Evolutionary conservation across 2,888 invertebrate genomes (phyloP).

Genomic region (Cosmorhoe ocellata): DNA sequence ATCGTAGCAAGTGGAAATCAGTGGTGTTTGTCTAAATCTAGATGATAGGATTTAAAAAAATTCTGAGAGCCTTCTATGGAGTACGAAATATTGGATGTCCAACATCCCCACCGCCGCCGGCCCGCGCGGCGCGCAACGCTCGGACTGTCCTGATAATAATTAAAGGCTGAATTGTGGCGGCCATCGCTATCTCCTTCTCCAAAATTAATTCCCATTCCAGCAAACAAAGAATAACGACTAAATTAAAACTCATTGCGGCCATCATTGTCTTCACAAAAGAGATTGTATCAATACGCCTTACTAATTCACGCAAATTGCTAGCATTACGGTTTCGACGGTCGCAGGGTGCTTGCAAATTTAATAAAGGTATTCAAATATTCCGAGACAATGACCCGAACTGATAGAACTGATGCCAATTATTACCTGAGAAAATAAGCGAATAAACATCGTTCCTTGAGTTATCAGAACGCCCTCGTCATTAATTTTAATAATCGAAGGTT

Average conservation of each 20-base stretch:
- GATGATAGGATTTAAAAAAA: no score
- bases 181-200: conserved; percentile 8
- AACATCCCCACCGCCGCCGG: background rate
- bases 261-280: conserved; percentile 49
- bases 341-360: conserved; percentile 44
- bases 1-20: no score
- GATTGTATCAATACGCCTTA: conserved; percentile 52
- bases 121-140: conserved; percentile 5
- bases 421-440: conserved; percentile 37
- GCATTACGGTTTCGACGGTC: conserved; percentile 46
- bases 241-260: conserved; percentile 47
- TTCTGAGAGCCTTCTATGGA: background rate
- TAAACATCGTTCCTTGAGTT: conserved; percentile 32
- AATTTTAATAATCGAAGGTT: conserved; percentile 39
- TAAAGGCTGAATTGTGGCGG: conserved; percentile 10
- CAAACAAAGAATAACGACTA: conserved; percentile 44
- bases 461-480: conserved; percentile 37
- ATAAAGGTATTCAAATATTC: conserved; percentile 46
- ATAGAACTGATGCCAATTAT: conserved; percentile 48
- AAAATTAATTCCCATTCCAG: conserved; percentile 28
- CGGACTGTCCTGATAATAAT: conserved; percentile 12
- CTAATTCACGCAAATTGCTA: conserved; percentile 47
- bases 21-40: no score
- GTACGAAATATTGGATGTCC: conserved; percentile 10
- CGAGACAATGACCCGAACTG: conserved; percentile 42